Percentiles rank a stretch among this genome's conserved stretches.
phyloP scores from a whole-genome alignment of 2,797 vertebrate species.

The Novumbra hubbsi region DNA sequence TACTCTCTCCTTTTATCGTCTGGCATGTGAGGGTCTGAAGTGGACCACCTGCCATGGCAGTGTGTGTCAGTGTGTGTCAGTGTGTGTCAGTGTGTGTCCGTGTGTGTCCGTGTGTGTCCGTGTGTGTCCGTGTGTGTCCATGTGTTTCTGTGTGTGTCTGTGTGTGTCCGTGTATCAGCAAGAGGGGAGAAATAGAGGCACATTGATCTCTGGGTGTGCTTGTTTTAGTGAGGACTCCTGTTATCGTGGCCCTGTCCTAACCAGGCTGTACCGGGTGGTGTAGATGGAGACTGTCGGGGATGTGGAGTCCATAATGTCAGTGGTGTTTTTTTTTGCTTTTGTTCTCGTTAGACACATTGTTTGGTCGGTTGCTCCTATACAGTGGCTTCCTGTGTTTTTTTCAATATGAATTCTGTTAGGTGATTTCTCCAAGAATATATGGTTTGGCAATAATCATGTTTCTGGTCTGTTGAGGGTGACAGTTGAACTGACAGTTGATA shows the following conservation, averaged over 20 bases:
- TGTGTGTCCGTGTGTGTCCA: too few species aligned
- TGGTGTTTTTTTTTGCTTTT: too few species aligned
- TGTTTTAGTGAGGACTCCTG: conserved; percentile 50
- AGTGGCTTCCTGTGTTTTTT: too few species aligned
- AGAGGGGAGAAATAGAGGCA: conserved; percentile 16
- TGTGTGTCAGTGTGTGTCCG: neutral
- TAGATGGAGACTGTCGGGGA: conserved; percentile 14
- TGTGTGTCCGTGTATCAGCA: too few species aligned
- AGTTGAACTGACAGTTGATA: neutral
- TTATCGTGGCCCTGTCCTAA: conserved; percentile 71
- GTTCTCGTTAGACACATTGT: too few species aligned
- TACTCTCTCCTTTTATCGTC: conserved; percentile 52
- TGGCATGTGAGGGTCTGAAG: conserved; percentile 58
- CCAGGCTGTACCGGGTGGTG: conserved; percentile 35
- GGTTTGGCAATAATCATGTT: neutral
- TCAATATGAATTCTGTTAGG: too few species aligned
- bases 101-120: too few species aligned
- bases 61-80: conserved; percentile 20
- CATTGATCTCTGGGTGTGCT: conserved; percentile 63
- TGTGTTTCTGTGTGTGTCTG: too few species aligned
- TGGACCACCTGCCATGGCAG: conserved; percentile 67
- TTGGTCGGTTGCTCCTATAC: too few species aligned
- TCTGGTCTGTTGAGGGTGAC: neutral
- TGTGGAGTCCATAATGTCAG: too few species aligned
- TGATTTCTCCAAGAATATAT: too few species aligned